Base-by-base conservation (phyloP, 2,888 invertebrate species). In the Phalangium opilio region DNA sequence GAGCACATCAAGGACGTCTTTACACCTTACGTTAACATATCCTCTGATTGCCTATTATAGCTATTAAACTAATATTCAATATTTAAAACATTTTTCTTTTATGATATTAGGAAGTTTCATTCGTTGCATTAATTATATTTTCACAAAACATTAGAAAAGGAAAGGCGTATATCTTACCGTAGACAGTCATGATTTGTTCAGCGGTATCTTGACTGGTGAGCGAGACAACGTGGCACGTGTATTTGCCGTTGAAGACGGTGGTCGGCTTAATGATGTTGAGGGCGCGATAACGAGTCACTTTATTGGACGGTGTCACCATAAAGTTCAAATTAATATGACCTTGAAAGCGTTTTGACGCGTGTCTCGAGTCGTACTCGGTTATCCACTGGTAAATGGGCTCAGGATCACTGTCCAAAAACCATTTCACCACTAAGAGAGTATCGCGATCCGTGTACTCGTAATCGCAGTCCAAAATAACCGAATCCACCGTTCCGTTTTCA, bases 401-500 rank as follows among this genome's bases (percentile, higher is more conserved):
- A 11, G 52, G 52, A 36, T 54, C 54, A 10, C 52, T 47, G 43
- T 53, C 48, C 14, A 52, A 45, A 33, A 52, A 54, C 54, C 54
- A 54, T 47, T 54, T 54, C 20, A 54, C 52, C n/a, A 54, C 54
- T n/a, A 54, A 33, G 20, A 33, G 43, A 8, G 32, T 32, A 21
- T 54, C 50, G 11, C 40, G 33, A 12, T 42, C 35, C 38, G 44
- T 45, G 43, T 51, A 51, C 12, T 47, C 41, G 48, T 56, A 58
- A 32, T 51, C 50, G 43, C 58, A 58, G 48, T 58, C 58, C n/a
- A 58, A 45, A 4, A 57, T 47, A 1, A 58, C 53, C 8, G 54
- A 52, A 18, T 54, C 54, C 21, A 50, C 48, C 20, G 55, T 55
- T 14, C 57, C 58, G 45, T 58, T 58, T 33, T 54, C 51, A 4